Percentiles rank a stretch among this genome's conserved stretches.
Conservation (phyloP, 2,797 vertebrate genomes). For the Stomatorhinus walkeri region DNA sequence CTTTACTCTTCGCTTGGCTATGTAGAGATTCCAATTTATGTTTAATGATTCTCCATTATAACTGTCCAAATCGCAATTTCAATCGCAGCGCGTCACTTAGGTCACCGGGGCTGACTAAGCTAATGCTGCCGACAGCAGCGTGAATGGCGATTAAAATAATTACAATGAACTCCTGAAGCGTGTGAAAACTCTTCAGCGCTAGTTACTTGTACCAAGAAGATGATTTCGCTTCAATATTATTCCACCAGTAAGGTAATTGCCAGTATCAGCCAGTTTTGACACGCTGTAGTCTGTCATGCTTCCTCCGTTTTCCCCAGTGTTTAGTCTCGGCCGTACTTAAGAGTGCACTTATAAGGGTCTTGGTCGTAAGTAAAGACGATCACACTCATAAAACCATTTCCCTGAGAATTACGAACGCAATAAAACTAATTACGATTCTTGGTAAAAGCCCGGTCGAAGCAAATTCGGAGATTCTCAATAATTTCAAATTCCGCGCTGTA, state of each 20-base stretch:
- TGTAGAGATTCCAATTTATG: not conserved
- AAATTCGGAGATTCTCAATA: not conserved
- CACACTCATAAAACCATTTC: constrained; percentile 12
- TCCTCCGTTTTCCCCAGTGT: not conserved
- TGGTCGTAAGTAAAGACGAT: constrained; percentile 46
- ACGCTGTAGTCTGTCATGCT: not conserved
- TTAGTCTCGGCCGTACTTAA: not conserved
- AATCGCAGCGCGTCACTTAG: not conserved
- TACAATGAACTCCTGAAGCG: not conserved
- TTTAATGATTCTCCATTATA: not conserved
- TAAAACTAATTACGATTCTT: not conserved
- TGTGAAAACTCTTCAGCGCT: not conserved
- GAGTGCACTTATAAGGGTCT: not conserved
- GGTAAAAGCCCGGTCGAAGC: not conserved
- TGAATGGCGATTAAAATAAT: not conserved
- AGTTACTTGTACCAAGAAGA: not conserved
- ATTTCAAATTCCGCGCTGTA: not conserved
- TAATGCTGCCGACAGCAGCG: not conserved
- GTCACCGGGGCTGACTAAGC: not conserved
- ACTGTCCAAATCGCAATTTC: not conserved
- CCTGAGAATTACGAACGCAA: not conserved
- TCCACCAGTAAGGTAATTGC: not conserved
- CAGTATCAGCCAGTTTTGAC: not conserved
- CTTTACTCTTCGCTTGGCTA: not conserved
- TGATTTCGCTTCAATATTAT: not conserved